phyloP scores from a whole-genome alignment of 2,113 vertebrate species.

The Chionodraco myersi region DNA sequence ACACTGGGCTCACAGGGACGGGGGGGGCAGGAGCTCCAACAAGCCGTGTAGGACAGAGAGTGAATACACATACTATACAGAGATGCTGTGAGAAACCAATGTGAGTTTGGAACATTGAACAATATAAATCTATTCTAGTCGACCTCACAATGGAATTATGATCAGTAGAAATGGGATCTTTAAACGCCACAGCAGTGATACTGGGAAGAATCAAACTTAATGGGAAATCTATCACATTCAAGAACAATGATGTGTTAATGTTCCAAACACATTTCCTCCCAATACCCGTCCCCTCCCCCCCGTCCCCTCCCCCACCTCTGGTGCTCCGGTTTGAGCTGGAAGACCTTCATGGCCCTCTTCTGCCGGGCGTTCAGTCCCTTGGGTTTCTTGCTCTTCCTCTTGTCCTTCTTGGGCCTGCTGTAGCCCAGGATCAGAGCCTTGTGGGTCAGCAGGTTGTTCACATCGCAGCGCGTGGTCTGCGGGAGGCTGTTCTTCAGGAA shows the following conservation, averaged over 20 bases:
- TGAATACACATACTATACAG: too few species aligned
- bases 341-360: slow-evolving; percentile 69
- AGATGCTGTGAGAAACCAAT: too few species aligned
- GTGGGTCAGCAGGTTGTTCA: slow-evolving; percentile 76
- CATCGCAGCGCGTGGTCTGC: not conserved
- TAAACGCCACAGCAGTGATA: not conserved
- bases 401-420: slow-evolving; percentile 62
- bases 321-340: slow-evolving; percentile 64
- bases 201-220: not conserved
- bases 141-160: too few species aligned
- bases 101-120: too few species aligned
- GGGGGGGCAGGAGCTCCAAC: too few species aligned
- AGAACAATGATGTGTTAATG: not conserved
- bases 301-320: slow-evolving; percentile 84
- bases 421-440: slow-evolving; percentile 89
- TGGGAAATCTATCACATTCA: not conserved
- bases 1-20: too few species aligned
- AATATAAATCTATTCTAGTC: too few species aligned
- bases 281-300: not conserved
- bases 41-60: too few species aligned
- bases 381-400: slow-evolving; percentile 65
- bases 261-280: not conserved
- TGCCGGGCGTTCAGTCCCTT: slow-evolving; percentile 68
- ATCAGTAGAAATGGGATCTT: too few species aligned
- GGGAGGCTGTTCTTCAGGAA: slow-evolving; percentile 87